These are phyloP conservation scores for Eustalomyia histrio DNA, from an alignment of 2,888 invertebrate genomes.

Conservation along the genomic window DNA sequence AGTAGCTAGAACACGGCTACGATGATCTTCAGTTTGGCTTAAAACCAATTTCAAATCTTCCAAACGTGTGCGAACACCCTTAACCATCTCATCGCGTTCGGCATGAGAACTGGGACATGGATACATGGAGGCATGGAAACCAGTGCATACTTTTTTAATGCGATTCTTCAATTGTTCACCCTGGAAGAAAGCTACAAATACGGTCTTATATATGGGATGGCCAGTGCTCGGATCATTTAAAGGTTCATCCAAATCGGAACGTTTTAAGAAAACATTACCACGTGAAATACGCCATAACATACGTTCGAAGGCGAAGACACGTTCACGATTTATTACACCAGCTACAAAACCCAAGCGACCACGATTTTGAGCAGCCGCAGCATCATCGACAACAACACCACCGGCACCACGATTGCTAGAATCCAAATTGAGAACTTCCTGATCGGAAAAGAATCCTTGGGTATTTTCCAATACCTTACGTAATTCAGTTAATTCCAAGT, in stretches of 20 bases:
- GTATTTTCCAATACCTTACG: constrained; percentile 96
- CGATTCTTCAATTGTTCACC: constrained; percentile 92
- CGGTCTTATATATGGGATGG: constrained; percentile 88
- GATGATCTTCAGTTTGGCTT: constrained; percentile 92
- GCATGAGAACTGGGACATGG: constrained; percentile 91
- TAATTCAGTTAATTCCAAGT: constrained; percentile 94
- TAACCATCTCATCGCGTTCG: constrained; percentile 91
- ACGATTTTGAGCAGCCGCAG: constrained; percentile 74
- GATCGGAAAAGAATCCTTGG: constrained; percentile 81
- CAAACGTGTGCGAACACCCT: constrained; percentile 90
- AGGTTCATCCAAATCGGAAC: constrained; percentile 88
- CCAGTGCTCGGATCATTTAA: constrained; percentile 87
- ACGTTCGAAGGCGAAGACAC: constrained; percentile 91
- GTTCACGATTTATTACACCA: constrained; percentile 90
- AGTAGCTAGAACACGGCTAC: constrained; percentile 89
- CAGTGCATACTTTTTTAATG: constrained; percentile 93
- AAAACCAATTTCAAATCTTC: constrained; percentile 90
- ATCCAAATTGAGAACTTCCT: constrained; percentile 78
- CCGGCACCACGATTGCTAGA: constrained; percentile 87
- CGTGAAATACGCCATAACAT: constrained; percentile 94
- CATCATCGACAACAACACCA: constrained; percentile 79
- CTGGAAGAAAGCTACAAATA: constrained; percentile 91
- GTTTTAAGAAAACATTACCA: constrained; percentile 92
- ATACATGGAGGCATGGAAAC: constrained; percentile 92
- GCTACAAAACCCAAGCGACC: constrained; percentile 87